A percentile compares a stretch with the other conserved stretches of the same genome.
Evolutionary conservation across 2,888 invertebrate species (phyloP).

Genomic region (Athalia circularis): DNA sequence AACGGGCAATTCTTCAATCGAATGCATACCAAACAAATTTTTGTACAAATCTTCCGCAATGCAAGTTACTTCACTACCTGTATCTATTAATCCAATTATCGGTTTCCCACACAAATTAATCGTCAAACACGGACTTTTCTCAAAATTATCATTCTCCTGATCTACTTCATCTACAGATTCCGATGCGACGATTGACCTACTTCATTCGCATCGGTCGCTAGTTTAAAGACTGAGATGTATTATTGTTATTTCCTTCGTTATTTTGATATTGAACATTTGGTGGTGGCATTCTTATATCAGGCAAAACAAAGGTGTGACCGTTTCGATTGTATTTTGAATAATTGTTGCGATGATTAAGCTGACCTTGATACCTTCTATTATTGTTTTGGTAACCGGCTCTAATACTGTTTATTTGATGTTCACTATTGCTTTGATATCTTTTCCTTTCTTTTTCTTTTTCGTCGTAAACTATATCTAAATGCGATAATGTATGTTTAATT

Average conservation of each 20-base stretch:
- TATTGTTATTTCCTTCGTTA: background rate
- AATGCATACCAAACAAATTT: background rate
- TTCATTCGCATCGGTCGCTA: background rate
- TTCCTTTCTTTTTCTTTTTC: background rate
- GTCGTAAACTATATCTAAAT: slow-evolving; percentile 8
- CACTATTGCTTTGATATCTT: background rate
- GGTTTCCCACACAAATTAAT: background rate
- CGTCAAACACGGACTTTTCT: slow-evolving; percentile 1
- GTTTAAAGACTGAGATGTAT: slow-evolving; percentile 4
- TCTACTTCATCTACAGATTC: background rate
- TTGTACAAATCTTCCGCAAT: slow-evolving; percentile 19
- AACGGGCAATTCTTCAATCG: background rate
- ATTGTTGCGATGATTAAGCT: background rate
- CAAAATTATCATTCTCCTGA: background rate
- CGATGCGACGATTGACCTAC: background rate
- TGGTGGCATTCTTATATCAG: slow-evolving; percentile 8
- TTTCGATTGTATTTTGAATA: background rate
- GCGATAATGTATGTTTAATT: slow-evolving; percentile 19
- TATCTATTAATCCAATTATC: background rate
- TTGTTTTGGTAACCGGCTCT: background rate
- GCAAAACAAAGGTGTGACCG: background rate
- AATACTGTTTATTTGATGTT: background rate
- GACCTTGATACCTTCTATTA: background rate
- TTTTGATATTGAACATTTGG: background rate
- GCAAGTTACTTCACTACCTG: slow-evolving; percentile 19